These are phyloP conservation scores for Thera obeliscata DNA, from an alignment of 2,888 invertebrate genomes.

Conservation along the genomic window DNA sequence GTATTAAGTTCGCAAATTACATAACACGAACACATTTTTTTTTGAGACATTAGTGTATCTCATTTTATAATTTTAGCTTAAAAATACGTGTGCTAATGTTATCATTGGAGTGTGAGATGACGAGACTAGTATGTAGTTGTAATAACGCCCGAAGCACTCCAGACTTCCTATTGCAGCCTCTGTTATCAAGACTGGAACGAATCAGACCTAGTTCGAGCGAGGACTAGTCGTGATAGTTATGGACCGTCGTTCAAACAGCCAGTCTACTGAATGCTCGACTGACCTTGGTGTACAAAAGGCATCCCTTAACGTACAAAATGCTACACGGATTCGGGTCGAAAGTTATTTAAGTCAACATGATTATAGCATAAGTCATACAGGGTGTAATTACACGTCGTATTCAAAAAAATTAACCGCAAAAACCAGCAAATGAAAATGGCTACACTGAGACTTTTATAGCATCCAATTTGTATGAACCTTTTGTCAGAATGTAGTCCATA, in stretches of 20 bases:
- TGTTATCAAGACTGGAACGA: background rate
- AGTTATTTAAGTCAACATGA: background rate
- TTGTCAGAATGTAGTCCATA: background rate
- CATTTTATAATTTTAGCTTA: constrained; percentile 46
- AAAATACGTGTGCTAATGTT: constrained; percentile 45
- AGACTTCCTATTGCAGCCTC: background rate
- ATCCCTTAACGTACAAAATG: background rate
- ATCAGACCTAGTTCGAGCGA: background rate
- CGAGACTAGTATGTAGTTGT: constrained; percentile 67
- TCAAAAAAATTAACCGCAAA: background rate
- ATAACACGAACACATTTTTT: constrained; percentile 38
- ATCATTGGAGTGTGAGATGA: constrained; percentile 31
- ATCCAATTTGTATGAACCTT: background rate
- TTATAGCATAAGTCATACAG: background rate
- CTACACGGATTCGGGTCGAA: background rate
- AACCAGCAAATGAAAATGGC: background rate
- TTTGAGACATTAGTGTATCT: constrained; percentile 42
- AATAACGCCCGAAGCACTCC: constrained; percentile 47
- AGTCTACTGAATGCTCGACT: background rate
- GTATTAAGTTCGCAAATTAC: constrained; percentile 60
- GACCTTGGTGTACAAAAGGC: background rate
- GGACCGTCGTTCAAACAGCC: background rate
- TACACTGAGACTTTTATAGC: background rate
- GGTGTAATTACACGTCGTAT: background rate
- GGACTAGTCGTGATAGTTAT: background rate